Conservation (phyloP, 2,888 invertebrate species). For the Drosophila maculinotata region DNA sequence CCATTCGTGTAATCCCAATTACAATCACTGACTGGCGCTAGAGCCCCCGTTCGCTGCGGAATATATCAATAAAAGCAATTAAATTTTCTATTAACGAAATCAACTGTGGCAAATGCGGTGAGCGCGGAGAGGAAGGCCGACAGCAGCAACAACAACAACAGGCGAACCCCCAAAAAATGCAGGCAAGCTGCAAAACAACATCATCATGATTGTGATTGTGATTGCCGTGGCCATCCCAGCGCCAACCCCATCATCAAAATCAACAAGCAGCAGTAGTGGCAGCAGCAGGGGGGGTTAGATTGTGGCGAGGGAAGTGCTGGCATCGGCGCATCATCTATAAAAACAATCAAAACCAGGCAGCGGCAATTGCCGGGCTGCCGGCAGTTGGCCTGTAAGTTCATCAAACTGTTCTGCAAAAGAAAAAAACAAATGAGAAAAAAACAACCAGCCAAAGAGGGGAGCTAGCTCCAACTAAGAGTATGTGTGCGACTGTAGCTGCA, state of each 20-base stretch:
- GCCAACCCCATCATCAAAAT: slow-evolving; percentile 53
- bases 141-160: slow-evolving; percentile 28
- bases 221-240: slow-evolving; percentile 34
- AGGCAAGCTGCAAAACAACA: slow-evolving; percentile 44
- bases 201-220: slow-evolving; percentile 48
- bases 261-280: slow-evolving; percentile 57
- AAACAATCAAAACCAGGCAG: slow-evolving; percentile 72
- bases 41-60: slow-evolving; percentile 19
- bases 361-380: slow-evolving; percentile 53
- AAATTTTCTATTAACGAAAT: slow-evolving; percentile 78
- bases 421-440: neutral
- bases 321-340: slow-evolving; percentile 62
- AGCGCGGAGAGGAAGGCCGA: slow-evolving; percentile 1
- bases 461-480: slow-evolving; percentile 34
- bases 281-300: neutral
- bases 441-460: slow-evolving; percentile 1
- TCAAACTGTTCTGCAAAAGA: slow-evolving; percentile 56
- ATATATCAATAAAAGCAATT: slow-evolving; percentile 78
- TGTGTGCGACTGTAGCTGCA: slow-evolving; percentile 26
- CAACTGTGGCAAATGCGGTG: slow-evolving; percentile 58
- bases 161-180: slow-evolving; percentile 28
- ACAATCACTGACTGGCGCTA: slow-evolving; percentile 41
- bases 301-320: neutral
- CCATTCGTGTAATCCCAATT: slow-evolving; percentile 58
- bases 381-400: slow-evolving; percentile 63